Conservation (phyloP, 2,888 invertebrate genomes). For the Catocala sponsa region DNA sequence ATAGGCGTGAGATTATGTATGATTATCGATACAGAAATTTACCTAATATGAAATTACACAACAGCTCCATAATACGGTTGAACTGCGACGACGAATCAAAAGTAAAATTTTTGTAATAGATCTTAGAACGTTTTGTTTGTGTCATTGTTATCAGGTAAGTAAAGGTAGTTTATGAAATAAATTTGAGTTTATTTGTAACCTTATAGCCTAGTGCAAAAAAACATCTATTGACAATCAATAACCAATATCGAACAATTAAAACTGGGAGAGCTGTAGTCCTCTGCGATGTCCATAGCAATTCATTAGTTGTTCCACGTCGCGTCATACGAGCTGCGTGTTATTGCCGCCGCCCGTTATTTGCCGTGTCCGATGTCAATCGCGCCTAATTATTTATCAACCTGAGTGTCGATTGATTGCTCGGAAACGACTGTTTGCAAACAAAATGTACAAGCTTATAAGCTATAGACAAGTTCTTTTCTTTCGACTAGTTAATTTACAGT, state of each 20-base stretch:
- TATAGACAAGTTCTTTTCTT: neutral
- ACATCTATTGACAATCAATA: neutral
- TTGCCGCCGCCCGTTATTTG: constrained; percentile 63
- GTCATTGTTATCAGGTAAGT: too few relatives aligned
- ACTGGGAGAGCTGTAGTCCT: neutral
- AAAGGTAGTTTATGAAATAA: too few relatives aligned
- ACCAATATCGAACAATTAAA: neutral
- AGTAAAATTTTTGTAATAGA: too few relatives aligned
- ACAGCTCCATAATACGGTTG: too few relatives aligned
- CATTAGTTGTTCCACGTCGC: constrained; percentile 54
- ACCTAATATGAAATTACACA: too few relatives aligned
- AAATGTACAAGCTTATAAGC: constrained; percentile 1
- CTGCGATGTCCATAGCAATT: constrained; percentile 54
- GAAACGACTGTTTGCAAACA: constrained; percentile 46
- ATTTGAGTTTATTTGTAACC: too few relatives aligned
- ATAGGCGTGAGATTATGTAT: too few relatives aligned
- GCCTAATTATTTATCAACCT: constrained; percentile 77
- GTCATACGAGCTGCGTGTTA: constrained; percentile 54
- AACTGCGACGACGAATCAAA: too few relatives aligned
- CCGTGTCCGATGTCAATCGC: constrained; percentile 63
- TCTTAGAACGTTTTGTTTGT: too few relatives aligned
- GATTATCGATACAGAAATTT: too few relatives aligned
- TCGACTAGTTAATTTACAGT: too few relatives aligned
- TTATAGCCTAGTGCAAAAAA: too few relatives aligned
- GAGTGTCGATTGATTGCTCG: constrained; percentile 72